Base-by-base conservation (phyloP, 2,797 vertebrate species). In the Anguilla marmorata region DNA sequence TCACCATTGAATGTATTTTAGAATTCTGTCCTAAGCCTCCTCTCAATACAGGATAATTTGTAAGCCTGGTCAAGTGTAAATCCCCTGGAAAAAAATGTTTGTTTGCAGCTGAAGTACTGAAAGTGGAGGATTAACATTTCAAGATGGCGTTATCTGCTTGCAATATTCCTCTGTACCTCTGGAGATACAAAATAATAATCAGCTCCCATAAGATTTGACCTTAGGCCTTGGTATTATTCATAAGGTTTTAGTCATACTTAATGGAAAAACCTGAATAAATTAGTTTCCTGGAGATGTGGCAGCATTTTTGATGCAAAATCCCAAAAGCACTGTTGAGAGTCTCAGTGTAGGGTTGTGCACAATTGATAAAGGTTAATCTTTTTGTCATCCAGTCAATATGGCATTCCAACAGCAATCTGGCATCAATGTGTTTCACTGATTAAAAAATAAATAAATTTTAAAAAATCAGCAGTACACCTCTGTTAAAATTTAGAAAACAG, bases 231-330 rank as follows among this genome's bases (percentile, higher is more conserved):
- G 79, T 45, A 48, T 82, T 82, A 82, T 82, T 82, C 45, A 82
- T 50, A 82, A 82, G 79, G 24, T 50, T 82, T 50, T 48, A 48
- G 37, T 21, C 79, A 48, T 50, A 82, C 45, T 48, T 48, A 48
- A 82, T 82, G 79, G 79, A n/a, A 82, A 82, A n/a, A n/a, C 21
- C 79, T 82, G 79, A 48, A 82, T 82, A 50, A 19, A 82, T 82
- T 48, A 48, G 79, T 82, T 50, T 82, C 79, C 21, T 50, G 7
- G 24, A 82, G 8, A 82, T 82, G 45, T 82, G 79, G 79, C 79
- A 82, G 41, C 6, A 48, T 82, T 48, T 50, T 45, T 82, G 16
- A 80, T 45, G 76, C 19, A 82, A 82, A 19, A 82, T 48, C 79
- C 37, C 37, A 80, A 45, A 79, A 79, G 33, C n/a, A 21, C 21